phyloP scores from a whole-genome alignment of 2,797 vertebrate species.

The Aeoliscus strigatus region DNA sequence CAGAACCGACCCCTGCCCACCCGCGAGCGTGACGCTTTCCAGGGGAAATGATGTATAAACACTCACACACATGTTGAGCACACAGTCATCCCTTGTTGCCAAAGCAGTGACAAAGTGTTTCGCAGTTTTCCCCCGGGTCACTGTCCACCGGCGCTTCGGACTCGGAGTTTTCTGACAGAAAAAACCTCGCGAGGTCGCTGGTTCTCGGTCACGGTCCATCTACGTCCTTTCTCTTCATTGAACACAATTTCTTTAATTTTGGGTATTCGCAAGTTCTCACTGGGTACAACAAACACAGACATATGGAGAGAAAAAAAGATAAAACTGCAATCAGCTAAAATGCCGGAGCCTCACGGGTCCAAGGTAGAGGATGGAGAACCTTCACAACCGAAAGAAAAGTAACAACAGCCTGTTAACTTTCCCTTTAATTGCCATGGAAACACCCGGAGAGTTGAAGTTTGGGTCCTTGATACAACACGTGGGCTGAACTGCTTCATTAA shows the following conservation, averaged over 20 bases:
- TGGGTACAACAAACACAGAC: too few species aligned
- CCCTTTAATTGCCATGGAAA: constrained; percentile 19
- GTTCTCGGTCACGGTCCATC: constrained; percentile 12
- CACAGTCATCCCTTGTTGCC: constrained; percentile 51
- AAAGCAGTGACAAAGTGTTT: constrained; percentile 53
- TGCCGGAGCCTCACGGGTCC: too few species aligned
- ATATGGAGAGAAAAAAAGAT: too few species aligned
- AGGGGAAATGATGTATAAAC: constrained; percentile 70
- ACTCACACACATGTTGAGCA: constrained; percentile 60
- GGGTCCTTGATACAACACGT: constrained; percentile 15
- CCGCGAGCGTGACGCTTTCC: constrained; percentile 63
- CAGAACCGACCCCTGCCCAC: constrained; percentile 56
- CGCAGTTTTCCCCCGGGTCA: constrained; percentile 25
- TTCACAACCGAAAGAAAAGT: too few species aligned
- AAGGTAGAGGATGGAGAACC: too few species aligned
- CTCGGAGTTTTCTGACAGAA: constrained; percentile 27
- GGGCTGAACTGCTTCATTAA: constrained; percentile 17
- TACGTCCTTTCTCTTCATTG: constrained; percentile 5
- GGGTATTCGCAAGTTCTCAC: too few species aligned
- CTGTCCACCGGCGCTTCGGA: constrained; percentile 12
- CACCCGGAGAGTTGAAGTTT: constrained; percentile 10
- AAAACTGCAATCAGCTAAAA: too few species aligned
- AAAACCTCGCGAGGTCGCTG: constrained; percentile 17
- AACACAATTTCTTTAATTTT: constrained; percentile 11
- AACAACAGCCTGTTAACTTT: constrained; percentile 24